Evolutionary conservation across 92 coral and sea anemone species (phyloP).

Genomic region (Umimayanthus kanabou): DNA sequence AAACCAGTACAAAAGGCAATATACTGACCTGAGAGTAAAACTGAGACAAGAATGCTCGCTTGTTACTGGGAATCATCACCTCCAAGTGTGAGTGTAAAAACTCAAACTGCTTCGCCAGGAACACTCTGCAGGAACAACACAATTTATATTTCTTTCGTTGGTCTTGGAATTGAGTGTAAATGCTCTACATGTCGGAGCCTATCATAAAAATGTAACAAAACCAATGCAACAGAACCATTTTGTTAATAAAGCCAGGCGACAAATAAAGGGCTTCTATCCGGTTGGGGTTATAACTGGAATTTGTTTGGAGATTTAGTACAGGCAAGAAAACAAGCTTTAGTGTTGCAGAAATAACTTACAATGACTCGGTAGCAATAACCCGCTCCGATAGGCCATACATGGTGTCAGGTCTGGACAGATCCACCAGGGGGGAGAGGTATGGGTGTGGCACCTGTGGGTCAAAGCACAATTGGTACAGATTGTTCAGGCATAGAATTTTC

Average conservation of each 20-base stretch:
- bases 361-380: slow-evolving; percentile 94
- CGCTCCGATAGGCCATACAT: slow-evolving; percentile 96
- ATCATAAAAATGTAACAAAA: too few relatives aligned
- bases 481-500: neutral
- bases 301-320: too few relatives aligned
- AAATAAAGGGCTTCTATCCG: too few relatives aligned
- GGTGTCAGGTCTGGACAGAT: slow-evolving; percentile 76
- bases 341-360: slow-evolving; percentile 67
- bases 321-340: neutral
- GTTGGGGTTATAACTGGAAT: too few relatives aligned
- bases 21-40: slow-evolving; percentile 95
- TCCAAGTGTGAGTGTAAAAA: slow-evolving; percentile 91
- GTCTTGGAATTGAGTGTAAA: too few relatives aligned
- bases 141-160: too few relatives aligned
- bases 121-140: slow-evolving; percentile 61
- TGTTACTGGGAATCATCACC: slow-evolving; percentile 86
- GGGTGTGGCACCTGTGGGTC: slow-evolving; percentile 87
- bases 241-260: too few relatives aligned
- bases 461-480: neutral
- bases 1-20: neutral
- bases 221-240: too few relatives aligned
- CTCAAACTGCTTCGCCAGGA: slow-evolving; percentile 95
- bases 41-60: slow-evolving; percentile 97
- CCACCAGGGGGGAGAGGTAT: slow-evolving; percentile 88
- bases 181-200: too few relatives aligned